Evolutionary conservation across 2,888 invertebrate genomes (phyloP), one percentile per base, ranked within the genome.

Genomic region (Miltochrista miniata): DNA sequence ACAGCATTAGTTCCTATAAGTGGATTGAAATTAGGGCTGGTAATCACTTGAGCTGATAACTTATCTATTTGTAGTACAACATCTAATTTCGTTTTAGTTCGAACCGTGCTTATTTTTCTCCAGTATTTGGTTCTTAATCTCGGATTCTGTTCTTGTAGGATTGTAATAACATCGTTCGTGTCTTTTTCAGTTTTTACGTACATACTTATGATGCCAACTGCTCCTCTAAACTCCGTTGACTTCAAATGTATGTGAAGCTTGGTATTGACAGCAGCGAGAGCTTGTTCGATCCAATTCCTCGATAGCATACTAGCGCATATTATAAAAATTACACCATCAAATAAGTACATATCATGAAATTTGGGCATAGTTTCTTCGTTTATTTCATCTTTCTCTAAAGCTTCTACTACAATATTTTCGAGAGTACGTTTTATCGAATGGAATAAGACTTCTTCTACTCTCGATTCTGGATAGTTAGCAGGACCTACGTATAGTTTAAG

Each of bases 151-250:
- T 71, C 61, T 54, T 90, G 90, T 36, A 90, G 61, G 37, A 71
- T 68, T 0, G 61, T 54, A 14, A 90, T 83, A 0, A 90, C 78
- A 12, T 83, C 84, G 18, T 87, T 81, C 0, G 81, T 75, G 4
- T 76, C 72, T 59, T 74, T 83, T 0, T 72, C 68, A 0, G 85
- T 82, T 54, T 80, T 82, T 0, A 84, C 72, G 3, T 72, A 54
- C 84, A 90, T 86, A 45, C 81, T 90, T 10, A 90, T 71, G 9
- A 90, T 90, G 0, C 90, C 90, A 0, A 90, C 90, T 0, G 88
- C 87, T 0, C 90, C 90, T n/a, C 90, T 76, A 50, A 86, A 90
- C 51, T 90, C 90, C 0, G 89, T 90, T 0, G 82, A 72, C 61
- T 85, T 88, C 1, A 90, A 66, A 53, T 72, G 73, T 0, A 74